Conservation (phyloP, 2,888 invertebrate genomes). For the Cabera pusaria region DNA sequence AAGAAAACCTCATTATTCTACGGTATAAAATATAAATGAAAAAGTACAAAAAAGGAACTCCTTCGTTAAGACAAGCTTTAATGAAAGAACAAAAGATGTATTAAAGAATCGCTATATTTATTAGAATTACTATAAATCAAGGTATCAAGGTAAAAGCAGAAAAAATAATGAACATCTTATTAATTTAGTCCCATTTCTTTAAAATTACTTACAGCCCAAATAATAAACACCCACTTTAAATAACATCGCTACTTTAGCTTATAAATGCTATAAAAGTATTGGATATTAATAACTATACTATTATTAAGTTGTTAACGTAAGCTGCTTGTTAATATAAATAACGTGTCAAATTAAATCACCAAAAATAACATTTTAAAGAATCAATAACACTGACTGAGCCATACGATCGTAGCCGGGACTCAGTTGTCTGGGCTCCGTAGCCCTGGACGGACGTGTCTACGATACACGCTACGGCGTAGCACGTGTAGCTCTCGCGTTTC, state of each 20-base stretch:
- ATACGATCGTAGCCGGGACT: constrained; percentile 50
- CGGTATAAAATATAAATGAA: neutral
- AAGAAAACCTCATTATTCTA: constrained; percentile 3
- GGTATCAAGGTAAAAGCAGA: too few relatives aligned
- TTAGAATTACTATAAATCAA: too few relatives aligned
- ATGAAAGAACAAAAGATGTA: neutral
- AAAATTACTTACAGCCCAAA: neutral
- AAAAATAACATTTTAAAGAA: constrained; percentile 82
- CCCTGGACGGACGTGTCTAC: constrained; percentile 55
- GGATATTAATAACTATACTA: too few relatives aligned
- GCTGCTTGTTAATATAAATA: constrained; percentile 8
- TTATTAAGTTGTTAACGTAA: constrained; percentile 8
- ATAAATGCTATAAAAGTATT: too few relatives aligned
- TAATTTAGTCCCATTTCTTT: too few relatives aligned
- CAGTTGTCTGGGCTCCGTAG: constrained; percentile 71
- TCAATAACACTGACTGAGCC: constrained; percentile 68
- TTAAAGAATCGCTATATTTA: too few relatives aligned
- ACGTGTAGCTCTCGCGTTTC: constrained; percentile 29
- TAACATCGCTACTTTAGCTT: too few relatives aligned
- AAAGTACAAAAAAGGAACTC: too few relatives aligned
- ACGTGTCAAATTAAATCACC: constrained; percentile 73
- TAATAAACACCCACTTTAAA: too few relatives aligned
- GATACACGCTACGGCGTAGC: constrained; percentile 38
- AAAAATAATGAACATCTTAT: too few relatives aligned
- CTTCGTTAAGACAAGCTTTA: neutral